Evolutionary conservation across 2,797 vertebrate species (phyloP).

Genomic region (Fratercula arctica): DNA sequence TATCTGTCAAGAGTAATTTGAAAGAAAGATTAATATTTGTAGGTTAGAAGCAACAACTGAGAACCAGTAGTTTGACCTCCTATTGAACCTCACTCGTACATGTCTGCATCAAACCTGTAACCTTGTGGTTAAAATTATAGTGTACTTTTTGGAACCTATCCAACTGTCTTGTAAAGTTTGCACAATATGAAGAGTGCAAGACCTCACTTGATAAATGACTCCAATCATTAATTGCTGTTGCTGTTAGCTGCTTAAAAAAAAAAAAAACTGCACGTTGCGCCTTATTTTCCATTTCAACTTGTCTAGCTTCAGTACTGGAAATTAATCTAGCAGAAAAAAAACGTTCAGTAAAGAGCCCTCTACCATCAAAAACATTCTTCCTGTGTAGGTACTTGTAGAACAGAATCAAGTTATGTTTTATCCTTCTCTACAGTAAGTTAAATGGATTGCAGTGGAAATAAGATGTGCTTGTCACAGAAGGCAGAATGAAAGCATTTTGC

Average conservation of each 20-base stretch:
- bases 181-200: not conserved
- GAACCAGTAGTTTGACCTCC: slow-evolving; percentile 7
- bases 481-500: not conserved
- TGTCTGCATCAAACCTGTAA: not conserved
- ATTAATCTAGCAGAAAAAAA: not conserved
- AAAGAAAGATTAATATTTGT: slow-evolving; percentile 48
- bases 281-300: not conserved
- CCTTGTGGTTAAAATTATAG: not conserved
- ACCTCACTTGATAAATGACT: not conserved
- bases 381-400: not conserved
- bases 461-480: not conserved
- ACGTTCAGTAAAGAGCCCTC: not conserved
- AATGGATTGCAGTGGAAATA: not conserved
- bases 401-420: not conserved
- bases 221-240: not conserved
- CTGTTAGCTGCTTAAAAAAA: not conserved
- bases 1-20: slow-evolving; percentile 53
- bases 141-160: not conserved
- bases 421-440: not conserved
- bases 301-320: not conserved
- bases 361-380: not conserved
- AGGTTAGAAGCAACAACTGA: not conserved
- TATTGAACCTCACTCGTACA: not conserved
- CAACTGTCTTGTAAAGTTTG: not conserved
- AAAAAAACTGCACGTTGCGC: not conserved